Conservation (phyloP, 2,797 vertebrate genomes). For the Spinus pinus region DNA sequence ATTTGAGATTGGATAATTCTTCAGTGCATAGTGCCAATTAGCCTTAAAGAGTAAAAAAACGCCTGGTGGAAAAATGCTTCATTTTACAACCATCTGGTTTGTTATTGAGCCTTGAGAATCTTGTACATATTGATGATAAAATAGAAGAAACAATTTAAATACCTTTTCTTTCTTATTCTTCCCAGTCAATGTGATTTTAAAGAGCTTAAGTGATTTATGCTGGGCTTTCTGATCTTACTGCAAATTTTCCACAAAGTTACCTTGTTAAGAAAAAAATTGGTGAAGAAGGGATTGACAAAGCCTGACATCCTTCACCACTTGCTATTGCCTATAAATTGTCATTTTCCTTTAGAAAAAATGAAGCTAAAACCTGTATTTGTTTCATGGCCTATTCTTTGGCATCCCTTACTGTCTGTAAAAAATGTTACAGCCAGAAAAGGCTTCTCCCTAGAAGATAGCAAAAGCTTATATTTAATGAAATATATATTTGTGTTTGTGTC, state of each 20-base stretch:
- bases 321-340: background rate
- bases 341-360: background rate
- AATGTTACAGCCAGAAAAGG: background rate
- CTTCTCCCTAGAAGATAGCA: background rate
- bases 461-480: background rate
- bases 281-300: background rate
- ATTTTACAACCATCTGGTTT: background rate
- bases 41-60: constrained; percentile 1
- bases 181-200: background rate
- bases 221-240: background rate
- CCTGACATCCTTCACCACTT: background rate
- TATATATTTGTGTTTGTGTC: rapidly evolving
- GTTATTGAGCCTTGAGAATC: background rate
- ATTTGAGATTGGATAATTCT: constrained; percentile 19
- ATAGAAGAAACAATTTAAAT: background rate
- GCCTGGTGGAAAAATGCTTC: background rate
- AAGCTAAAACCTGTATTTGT: background rate
- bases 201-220: background rate
- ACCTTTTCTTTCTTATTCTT: background rate
- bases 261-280: background rate
- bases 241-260: background rate
- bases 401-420: background rate
- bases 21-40: background rate
- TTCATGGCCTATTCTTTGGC: background rate
- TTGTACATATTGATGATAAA: background rate